Percentiles rank a stretch among this genome's conserved stretches.
phyloP scores from a whole-genome alignment of 2,888 invertebrate species.

The Hedya salicella region DNA sequence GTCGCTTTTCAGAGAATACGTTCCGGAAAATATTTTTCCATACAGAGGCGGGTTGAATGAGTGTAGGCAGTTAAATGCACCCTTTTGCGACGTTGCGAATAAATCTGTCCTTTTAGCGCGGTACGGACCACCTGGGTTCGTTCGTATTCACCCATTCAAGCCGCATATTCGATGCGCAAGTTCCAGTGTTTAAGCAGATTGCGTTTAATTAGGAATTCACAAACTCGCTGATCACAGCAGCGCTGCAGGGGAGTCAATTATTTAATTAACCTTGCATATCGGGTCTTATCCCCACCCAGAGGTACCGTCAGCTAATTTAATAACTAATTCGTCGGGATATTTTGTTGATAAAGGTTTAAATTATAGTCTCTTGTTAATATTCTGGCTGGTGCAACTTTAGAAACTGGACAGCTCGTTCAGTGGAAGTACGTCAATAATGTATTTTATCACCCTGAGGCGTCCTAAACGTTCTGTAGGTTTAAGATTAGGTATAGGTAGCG shows the following conservation, averaged over 20 bases:
- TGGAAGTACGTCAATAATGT: neutral
- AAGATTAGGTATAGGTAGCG: slow-evolving; percentile 2
- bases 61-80: slow-evolving; percentile 61
- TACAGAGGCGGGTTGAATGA: slow-evolving; percentile 52
- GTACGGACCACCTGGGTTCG: slow-evolving; percentile 39
- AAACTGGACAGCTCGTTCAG: neutral
- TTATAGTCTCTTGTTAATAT: slow-evolving; percentile 6
- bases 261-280: slow-evolving; percentile 14
- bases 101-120: slow-evolving; percentile 49
- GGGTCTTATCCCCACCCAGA: neutral
- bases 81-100: slow-evolving; percentile 53
- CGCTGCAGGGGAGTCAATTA: slow-evolving; percentile 16
- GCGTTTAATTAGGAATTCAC: slow-evolving; percentile 16
- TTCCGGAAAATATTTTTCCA: slow-evolving; percentile 52
- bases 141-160: slow-evolving; percentile 3
- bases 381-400: neutral
- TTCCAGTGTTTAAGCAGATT: slow-evolving; percentile 5
- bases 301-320: slow-evolving; percentile 6
- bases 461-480: slow-evolving; percentile 6
- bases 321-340: neutral
- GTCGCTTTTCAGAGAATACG: slow-evolving; percentile 44
- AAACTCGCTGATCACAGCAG: neutral
- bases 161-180: neutral
- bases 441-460: no score
- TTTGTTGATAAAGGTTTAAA: slow-evolving; percentile 5